A percentile compares a stretch with the other conserved stretches of the same genome.
These are phyloP conservation scores for Drosophila macrothrix DNA, from an alignment of 2,888 invertebrate species.

Conservation along the genomic window DNA sequence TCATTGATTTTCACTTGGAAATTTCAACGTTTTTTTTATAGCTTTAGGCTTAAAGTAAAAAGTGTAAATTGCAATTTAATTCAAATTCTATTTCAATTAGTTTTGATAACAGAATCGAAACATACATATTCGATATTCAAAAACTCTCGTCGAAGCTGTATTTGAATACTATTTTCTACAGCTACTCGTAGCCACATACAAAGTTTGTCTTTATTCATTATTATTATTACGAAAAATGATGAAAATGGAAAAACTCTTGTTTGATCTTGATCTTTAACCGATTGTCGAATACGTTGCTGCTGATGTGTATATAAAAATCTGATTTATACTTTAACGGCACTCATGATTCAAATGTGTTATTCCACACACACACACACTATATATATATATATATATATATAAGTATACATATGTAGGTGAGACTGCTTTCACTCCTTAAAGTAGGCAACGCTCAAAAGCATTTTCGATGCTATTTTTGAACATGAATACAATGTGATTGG, in stretches of 20 bases:
- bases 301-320: neutral
- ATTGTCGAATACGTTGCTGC: neutral
- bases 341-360: neutral
- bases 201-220: neutral
- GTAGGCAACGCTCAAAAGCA: slow-evolving; percentile 27
- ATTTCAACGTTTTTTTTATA: neutral
- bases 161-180: neutral
- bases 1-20: neutral
- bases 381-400: neutral
- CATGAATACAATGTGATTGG: slow-evolving; percentile 33
- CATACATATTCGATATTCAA: neutral
- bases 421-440: slow-evolving; percentile 4
- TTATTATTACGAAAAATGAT: neutral
- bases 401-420: neutral
- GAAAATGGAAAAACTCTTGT: neutral
- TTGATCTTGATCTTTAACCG: neutral
- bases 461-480: slow-evolving; percentile 25
- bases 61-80: neutral
- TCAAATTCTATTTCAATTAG: neutral
- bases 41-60: neutral
- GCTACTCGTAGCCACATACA: neutral
- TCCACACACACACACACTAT: too few species aligned
- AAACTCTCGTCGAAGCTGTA: neutral
- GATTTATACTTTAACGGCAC: neutral
- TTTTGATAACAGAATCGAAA: neutral